Percentiles rank a stretch among this genome's conserved stretches.
Evolutionary conservation across 2,888 invertebrate genomes (phyloP).

Genomic region (Mesorhabditis sp.): DNA sequence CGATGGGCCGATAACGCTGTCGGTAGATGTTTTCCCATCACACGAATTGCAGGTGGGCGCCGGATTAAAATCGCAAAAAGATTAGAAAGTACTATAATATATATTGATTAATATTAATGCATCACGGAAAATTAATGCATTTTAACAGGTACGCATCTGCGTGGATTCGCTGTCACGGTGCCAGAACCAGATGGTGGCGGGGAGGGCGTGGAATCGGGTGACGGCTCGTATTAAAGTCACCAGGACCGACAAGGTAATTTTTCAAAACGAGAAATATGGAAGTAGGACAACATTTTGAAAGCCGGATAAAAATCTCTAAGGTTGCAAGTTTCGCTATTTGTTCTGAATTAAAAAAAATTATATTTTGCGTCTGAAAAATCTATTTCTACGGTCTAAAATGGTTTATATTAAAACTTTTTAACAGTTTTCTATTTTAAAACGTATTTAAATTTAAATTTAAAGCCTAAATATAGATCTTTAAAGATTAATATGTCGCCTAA

Average conservation of each 20-base stretch:
- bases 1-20: slow-evolving; percentile 30
- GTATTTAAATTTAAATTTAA: too few species aligned
- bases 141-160: slow-evolving; percentile 28
- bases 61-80: too few species aligned
- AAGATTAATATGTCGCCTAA: neutral
- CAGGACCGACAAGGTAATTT: slow-evolving; percentile 28
- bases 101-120: too few species aligned
- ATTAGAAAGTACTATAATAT: too few species aligned
- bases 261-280: too few species aligned
- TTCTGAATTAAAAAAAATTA: neutral
- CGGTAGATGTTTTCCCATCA: slow-evolving; percentile 41
- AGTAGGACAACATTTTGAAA: too few species aligned
- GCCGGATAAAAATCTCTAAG: too few species aligned
- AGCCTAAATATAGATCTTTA: neutral
- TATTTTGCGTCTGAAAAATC: neutral
- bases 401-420: too few species aligned
- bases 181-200: slow-evolving; percentile 29
- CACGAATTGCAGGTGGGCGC: slow-evolving; percentile 24
- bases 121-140: too few species aligned
- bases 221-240: slow-evolving; percentile 38
- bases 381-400: too few species aligned
- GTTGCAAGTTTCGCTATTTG: neutral
- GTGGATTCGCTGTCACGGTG: slow-evolving; percentile 32
- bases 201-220: slow-evolving; percentile 40
- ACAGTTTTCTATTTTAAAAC: too few species aligned